Percentiles rank a stretch among this genome's conserved stretches.
phyloP scores from a whole-genome alignment of 2,113 vertebrate genomes.

The Parotia lawesii region DNA sequence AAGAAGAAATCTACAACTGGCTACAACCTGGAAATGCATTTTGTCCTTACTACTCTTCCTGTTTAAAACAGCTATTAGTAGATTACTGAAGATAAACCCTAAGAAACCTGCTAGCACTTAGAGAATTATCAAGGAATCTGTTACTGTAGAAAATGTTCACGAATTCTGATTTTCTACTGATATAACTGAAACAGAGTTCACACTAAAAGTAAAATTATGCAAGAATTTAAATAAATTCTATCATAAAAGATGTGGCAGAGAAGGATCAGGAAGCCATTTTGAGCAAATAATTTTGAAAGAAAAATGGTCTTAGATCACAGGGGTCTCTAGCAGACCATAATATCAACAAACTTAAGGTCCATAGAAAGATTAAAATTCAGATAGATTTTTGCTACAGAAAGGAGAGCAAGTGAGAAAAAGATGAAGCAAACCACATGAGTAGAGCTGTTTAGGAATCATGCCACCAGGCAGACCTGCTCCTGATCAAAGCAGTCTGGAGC shows the following conservation, averaged over 20 bases:
- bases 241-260: not conserved
- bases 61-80: not conserved
- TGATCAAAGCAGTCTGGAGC: not conserved
- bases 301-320: not conserved
- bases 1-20: not conserved
- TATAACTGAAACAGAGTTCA: not conserved
- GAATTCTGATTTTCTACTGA: not conserved
- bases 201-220: not conserved
- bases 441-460: not conserved
- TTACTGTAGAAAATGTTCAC: not conserved
- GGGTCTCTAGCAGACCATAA: not conserved
- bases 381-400: not conserved
- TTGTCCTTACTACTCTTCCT: not conserved
- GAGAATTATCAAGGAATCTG: not conserved
- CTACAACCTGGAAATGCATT: not conserved
- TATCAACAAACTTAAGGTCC: not conserved
- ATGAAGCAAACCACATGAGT: not conserved
- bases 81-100: not conserved
- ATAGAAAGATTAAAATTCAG: not conserved
- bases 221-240: not conserved
- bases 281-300: not conserved
- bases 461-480: not conserved
- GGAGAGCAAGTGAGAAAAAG: not conserved
- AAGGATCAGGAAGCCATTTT: not conserved
- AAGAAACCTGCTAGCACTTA: not conserved